Evolutionary conservation across 1,140 invertebrate genomes (phyloP).

Genomic region (Pseudomyrmex concolor): DNA sequence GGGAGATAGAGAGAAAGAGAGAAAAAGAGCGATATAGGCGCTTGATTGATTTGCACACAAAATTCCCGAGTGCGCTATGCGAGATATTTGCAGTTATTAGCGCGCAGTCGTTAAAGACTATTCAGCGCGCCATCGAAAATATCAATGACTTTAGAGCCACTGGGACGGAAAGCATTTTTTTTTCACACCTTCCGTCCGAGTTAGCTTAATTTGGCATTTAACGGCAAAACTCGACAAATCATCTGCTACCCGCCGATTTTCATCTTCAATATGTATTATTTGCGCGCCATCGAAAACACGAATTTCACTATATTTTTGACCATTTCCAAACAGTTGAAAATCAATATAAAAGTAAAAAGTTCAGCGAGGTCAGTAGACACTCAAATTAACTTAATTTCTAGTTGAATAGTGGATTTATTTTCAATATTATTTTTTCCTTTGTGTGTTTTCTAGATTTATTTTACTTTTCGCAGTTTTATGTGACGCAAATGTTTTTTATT

Average conservation of each 20-base stretch:
- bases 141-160: conserved; percentile 16
- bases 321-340: too few relatives aligned
- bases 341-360: not conserved
- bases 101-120: conserved; percentile 36
- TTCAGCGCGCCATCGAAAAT: conserved; percentile 38
- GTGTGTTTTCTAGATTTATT: too few relatives aligned
- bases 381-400: too few relatives aligned
- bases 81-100: conserved; percentile 42
- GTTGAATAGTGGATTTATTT: not conserved
- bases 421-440: too few relatives aligned
- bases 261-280: not conserved
- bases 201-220: conserved; percentile 17
- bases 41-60: not conserved
- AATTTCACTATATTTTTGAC: not conserved
- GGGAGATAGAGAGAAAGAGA: too few relatives aligned
- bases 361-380: not conserved
- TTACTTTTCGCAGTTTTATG: not conserved
- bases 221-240: not conserved
- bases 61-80: conserved; percentile 12
- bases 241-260: not conserved
- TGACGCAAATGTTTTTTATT: not conserved
- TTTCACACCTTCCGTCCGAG: not conserved
- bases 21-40: not conserved
- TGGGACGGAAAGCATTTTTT: conserved; percentile 6
- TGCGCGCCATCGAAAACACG: not conserved